Evolutionary conservation across 2,888 invertebrate genomes (phyloP).

Genomic region (Flexamia atlantica): DNA sequence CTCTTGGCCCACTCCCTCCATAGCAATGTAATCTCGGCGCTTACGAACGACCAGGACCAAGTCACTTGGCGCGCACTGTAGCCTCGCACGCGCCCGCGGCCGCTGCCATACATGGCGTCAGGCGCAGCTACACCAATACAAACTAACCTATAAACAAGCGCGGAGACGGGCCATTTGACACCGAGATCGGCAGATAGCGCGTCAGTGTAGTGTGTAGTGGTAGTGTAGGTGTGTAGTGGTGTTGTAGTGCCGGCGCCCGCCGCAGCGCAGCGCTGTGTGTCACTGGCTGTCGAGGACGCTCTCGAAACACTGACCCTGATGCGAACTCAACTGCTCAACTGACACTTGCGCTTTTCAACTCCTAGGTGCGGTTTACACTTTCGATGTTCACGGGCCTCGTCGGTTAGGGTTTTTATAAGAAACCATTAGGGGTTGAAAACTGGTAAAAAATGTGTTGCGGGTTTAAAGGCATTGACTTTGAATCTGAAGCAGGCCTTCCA

Average conservation of each 20-base stretch:
- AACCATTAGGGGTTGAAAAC: no score
- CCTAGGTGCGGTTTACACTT: not conserved
- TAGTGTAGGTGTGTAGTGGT: no score
- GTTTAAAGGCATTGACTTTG: no score
- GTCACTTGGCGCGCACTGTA: no score
- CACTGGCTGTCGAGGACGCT: not conserved
- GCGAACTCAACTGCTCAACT: no score
- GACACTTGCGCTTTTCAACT: not conserved
- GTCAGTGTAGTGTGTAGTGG: not conserved
- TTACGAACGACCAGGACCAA: no score
- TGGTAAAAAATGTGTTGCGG: no score
- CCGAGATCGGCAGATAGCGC: not conserved
- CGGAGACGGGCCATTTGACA: constrained; percentile 52
- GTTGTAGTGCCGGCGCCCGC: not conserved
- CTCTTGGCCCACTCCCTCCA: no score
- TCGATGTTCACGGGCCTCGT: no score
- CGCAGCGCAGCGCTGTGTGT: constrained; percentile 5
- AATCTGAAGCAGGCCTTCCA: no score
- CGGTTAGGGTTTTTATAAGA: no score
- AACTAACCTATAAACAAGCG: constrained; percentile 50
- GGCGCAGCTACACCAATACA: constrained; percentile 15
- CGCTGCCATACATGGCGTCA: not conserved
- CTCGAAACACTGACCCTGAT: not conserved
- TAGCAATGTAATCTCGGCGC: no score
- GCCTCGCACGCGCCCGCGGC: constrained; percentile 16